These are phyloP conservation scores for Bombyx huttoni DNA, from an alignment of 2,888 invertebrate genomes.

Conservation along the genomic window DNA sequence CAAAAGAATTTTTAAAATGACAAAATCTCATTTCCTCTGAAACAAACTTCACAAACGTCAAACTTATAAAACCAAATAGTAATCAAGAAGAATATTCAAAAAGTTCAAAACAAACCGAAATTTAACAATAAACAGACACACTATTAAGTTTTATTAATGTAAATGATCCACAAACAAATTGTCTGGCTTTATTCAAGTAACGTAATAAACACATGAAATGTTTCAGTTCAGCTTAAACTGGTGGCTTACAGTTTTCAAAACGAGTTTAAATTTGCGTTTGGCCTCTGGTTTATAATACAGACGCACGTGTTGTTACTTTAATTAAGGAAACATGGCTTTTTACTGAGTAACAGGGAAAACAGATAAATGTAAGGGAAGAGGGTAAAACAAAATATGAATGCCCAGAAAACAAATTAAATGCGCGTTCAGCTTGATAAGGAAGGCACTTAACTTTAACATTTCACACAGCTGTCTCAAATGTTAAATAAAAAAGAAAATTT, in stretches of 20 bases:
- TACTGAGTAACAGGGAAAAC: constrained; percentile 15
- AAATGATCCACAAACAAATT: constrained; percentile 5
- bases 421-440: neutral
- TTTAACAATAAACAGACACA: constrained; percentile 1
- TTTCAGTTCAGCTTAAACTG: constrained; percentile 13
- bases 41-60: neutral
- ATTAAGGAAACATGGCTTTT: constrained; percentile 32
- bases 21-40: neutral
- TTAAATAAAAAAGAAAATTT: neutral
- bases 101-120: neutral
- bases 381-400: constrained; percentile 4
- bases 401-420: neutral
- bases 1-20: neutral
- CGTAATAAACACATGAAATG: constrained; percentile 5
- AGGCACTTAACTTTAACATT: constrained; percentile 3
- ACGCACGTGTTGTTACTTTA: constrained; percentile 31
- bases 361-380: constrained; percentile 5
- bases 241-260: constrained; percentile 11
- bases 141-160: constrained; percentile 2
- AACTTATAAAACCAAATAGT: neutral
- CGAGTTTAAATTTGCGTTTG: constrained; percentile 23
- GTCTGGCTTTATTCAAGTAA: constrained; percentile 5
- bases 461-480: neutral
- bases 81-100: constrained; percentile 8
- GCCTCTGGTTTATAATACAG: constrained; percentile 17